Evolutionary conservation across 2,888 invertebrate species (phyloP), one percentile per base, ranked within the genome.

Genomic region (Kryphioiulus occultus): DNA sequence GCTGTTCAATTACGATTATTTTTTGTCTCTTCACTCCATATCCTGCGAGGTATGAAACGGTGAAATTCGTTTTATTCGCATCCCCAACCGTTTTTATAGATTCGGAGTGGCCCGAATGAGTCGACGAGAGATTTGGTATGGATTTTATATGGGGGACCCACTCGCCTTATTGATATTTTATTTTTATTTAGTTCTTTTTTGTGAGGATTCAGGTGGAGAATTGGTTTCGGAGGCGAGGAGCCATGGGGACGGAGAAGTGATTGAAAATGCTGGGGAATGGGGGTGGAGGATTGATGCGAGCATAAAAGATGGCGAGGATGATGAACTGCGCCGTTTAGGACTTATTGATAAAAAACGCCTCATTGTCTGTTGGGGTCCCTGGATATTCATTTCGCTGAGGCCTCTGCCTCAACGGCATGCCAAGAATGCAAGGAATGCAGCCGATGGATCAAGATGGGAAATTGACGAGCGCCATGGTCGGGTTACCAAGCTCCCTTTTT

Each of bases 271-370:
- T 5, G 59, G 4, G 59, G 59, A 59, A 59, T 59, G 59, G n/a
- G 19, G 5, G 26, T 7, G 12, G 68, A 26, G 68, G 68, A 26
- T 68, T 68, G 68, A 68, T 68, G 68, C 68, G 68, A 22, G 22
- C 68, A 68, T 68, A 68, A 68, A 68, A 68, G 68, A 68, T 68
- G 68, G 68, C 68, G 22, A 22, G 68, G 68, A 68, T 68, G 68
- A 68, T 68, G 68, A 68, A 68, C 68, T 68, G 68, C 68, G 26
- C 26, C 68, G 68, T 68, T 68, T 68, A 68, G 68, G 68, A 68
- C 68, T 68, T 68, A 68, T 68, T 26, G 68, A 68, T 68, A 68
- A 68, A 68, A 68, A 68, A 68, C 26, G 68, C 68, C 9, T 26
- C 68, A 68, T 68, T 68, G 68, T 68, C 68, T 68, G 68, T 35